Evolutionary conservation across 1,140 invertebrate genomes (phyloP), one percentile per base, ranked within the genome.

Genomic region (Scaptomyza hsui): DNA sequence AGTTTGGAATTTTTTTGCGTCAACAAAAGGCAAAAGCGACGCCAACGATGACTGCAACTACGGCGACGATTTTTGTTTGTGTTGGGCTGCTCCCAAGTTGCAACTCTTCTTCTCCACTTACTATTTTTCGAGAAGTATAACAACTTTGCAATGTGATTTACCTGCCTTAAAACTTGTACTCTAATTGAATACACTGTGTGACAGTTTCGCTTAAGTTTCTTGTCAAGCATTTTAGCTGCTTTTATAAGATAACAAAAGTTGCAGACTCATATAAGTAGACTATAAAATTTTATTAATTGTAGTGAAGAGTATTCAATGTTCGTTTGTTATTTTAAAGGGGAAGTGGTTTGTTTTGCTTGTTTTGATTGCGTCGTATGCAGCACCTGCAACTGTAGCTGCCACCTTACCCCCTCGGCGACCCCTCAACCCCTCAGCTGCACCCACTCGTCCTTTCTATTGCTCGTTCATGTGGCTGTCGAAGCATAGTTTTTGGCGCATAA

Each of bases 401-500:
- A 29, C 16, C 12, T 52, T 24, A 21, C 7, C 6, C 15, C 21
- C 10, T 9, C 16, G 9, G 9, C 15, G 26, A 0, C 2, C 13
- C n/a, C 15, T 7, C 18, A 2, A 4, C 13, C 3, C 1, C 19
- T 9, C 45, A 10, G 5, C 45, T 48, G 2, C 45, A 7, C 7
- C 18, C 15, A n/a, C 13, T 4, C 24, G 24, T 21, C n/a, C n/a
- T 37, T 16, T 3, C 51, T 44, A 10, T 24, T 19, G 77, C 81
- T 81, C 75, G 86, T 88, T 88, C 78, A 88, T 82, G 82, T 86
- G 82, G 74, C 78, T 88, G 82, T 82, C 82, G 82, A 89, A 89
- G 82, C 83, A 86, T 86, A 88, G 82, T 88, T 88, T 88, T 88
- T 88, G 82, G 83, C 82, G 82, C 82, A 88, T 88, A 88, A 88